Evolutionary conservation across 2,113 vertebrate genomes (phyloP).

Genomic region (Sprattus sprattus): DNA sequence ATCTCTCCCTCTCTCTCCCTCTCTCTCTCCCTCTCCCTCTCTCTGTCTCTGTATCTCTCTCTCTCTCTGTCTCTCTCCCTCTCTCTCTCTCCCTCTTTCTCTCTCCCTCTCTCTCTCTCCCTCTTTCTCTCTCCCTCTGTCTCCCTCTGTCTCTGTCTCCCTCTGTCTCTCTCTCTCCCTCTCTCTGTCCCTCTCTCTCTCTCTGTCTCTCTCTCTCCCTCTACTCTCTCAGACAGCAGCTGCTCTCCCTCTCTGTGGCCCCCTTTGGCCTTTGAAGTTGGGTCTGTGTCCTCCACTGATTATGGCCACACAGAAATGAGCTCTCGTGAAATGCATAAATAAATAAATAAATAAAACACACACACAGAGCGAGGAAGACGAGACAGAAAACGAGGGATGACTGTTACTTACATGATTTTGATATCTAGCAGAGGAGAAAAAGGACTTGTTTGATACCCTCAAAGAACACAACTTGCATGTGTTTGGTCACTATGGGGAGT

Average conservation of each 20-base stretch:
- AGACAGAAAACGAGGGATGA: constrained; percentile 49
- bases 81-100: constrained; percentile 85
- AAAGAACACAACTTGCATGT: constrained; percentile 73
- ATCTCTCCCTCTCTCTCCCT: not conserved
- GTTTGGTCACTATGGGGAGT: constrained; percentile 73
- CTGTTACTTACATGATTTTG: constrained; percentile 71
- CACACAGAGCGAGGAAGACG: constrained; percentile 24
- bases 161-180: constrained; percentile 76
- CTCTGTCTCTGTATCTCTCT: constrained; percentile 84
- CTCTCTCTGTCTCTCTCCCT: constrained; percentile 84
- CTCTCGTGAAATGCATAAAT: constrained; percentile 39
- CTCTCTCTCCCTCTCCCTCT: constrained; percentile 78
- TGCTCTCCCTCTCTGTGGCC: constrained; percentile 89
- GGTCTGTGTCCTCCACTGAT: constrained; percentile 75
- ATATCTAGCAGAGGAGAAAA: constrained; percentile 58
- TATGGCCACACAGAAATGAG: constrained; percentile 68
- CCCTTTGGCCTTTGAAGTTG: constrained; percentile 89
- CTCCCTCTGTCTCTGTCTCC: constrained; percentile 11
- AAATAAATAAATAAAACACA: constrained; percentile 44
- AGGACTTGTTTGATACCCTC: constrained; percentile 73
- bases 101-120: constrained; percentile 33
- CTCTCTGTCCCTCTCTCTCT: constrained; percentile 84
- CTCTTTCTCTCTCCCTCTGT: constrained; percentile 33
- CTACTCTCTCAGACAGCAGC: constrained; percentile 88
- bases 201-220: constrained; percentile 85